Evolutionary conservation across 2,888 invertebrate species (phyloP), one percentile per base, ranked within the genome.

Genomic region (Agriotes lineatus): DNA sequence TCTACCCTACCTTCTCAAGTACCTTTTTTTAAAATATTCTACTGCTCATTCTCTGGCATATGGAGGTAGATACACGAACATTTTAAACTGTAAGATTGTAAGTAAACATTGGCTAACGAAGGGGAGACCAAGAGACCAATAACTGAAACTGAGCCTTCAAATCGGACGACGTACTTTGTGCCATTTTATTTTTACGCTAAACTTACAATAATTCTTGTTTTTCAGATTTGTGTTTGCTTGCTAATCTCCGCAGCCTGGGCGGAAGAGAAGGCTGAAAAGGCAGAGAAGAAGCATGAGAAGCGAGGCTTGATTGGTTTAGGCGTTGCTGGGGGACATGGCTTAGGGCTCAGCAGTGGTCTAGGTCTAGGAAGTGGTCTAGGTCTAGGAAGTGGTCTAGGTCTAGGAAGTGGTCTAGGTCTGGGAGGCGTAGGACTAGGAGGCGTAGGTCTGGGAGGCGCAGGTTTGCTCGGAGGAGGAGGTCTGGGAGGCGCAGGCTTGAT

Each of bases 241-340:
- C 69, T 81, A 59, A 75, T 77, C 50, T 56, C 75, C 35, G 52
- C 77, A 18, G 75, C 39, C 25, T 10, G 64, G 5, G 60, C 64
- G 20, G 60, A 64, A 45, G 63, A 63, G 22, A 58, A 58, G 25
- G 7, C 16, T 18, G n/a, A n/a, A 25, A 42, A 45, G 75, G 71
- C 75, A 56, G 76, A 75, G 12, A 81, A 81, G 58, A 82, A 82
- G 63, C 76, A 77, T 63, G 80, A 80, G 57, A 82, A 82, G 72
- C 76, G 82, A 37, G 82, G 82, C 3, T 72, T 82, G 12, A 35
- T 79, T 18, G 80, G 79, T 57, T 73, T 80, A 30, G 81, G 80
- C 60, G 76, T 77, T 54, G 77, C 74, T 44, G 69, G 67, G 45
- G 71, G 70, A 2, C 57, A 59, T 25, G 74, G 61, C 5, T 57